Percentiles rank a stretch among this genome's conserved stretches.
Evolutionary conservation across 2,797 vertebrate species (phyloP).

Genomic region (Falco rusticolus): DNA sequence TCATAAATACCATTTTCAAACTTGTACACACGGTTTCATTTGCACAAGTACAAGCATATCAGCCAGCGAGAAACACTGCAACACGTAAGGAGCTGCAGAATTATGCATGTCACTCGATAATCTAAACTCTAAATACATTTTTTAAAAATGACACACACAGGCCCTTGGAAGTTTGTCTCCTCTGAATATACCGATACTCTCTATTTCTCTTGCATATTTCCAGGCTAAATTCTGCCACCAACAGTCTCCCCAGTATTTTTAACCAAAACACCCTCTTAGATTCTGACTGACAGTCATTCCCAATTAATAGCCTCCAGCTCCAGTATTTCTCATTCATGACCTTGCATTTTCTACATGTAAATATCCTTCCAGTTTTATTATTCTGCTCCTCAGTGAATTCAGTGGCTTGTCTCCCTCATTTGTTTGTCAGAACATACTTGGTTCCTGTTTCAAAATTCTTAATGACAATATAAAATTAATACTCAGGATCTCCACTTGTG

Average conservation of each 20-base stretch:
- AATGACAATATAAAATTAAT: neutral
- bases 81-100: neutral
- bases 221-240: neutral
- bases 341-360: slow-evolving; percentile 4
- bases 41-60: neutral
- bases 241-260: neutral
- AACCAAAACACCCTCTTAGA: neutral
- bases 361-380: slow-evolving; percentile 1
- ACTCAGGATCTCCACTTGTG: neutral
- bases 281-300: slow-evolving; percentile 27
- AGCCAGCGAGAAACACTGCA: neutral
- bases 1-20: neutral
- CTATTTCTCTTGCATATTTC: neutral
- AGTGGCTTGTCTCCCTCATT: neutral
- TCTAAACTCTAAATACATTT: neutral
- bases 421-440: neutral
- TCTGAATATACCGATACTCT: neutral
- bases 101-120: neutral
- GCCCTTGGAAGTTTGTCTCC: neutral
- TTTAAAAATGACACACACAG: neutral
- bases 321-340: neutral
- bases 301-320: slow-evolving; percentile 11
- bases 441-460: neutral
- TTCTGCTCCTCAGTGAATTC: slow-evolving; percentile 4
- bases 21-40: rapidly evolving